A percentile compares a stretch with the other conserved stretches of the same genome.
Evolutionary conservation across 2,113 vertebrate genomes (phyloP).

Genomic region (Alligator sinensis): DNA sequence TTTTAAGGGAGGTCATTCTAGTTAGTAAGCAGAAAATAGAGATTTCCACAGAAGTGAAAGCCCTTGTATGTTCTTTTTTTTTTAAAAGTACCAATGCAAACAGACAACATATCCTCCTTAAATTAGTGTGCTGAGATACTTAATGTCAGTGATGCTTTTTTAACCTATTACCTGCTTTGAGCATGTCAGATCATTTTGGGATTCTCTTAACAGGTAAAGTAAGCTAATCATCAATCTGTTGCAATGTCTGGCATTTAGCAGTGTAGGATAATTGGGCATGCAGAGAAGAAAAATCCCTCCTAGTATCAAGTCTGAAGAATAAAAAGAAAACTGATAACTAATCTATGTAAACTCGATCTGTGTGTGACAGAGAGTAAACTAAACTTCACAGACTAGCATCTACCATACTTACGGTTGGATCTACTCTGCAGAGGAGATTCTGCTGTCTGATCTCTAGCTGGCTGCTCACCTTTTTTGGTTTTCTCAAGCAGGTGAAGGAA

Average conservation of each 20-base stretch:
- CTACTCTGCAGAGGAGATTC: not conserved
- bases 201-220: not conserved
- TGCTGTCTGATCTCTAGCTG: constrained; percentile 16
- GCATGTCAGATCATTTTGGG: not conserved
- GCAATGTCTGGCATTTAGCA: not conserved
- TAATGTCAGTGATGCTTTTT: not conserved
- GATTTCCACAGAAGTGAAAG: not conserved
- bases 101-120: not conserved
- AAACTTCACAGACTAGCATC: not conserved
- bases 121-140: not conserved
- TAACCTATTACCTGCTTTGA: not conserved
- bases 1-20: not conserved
- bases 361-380: constrained; percentile 28
- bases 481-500: constrained; percentile 71
- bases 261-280: not conserved
- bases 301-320: constrained; percentile 7
- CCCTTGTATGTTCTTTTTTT: not conserved
- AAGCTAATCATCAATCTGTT: not conserved
- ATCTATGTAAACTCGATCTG: not conserved
- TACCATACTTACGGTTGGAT: constrained; percentile 22
- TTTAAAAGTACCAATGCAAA: not conserved
- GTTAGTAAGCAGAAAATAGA: not conserved
- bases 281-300: constrained; percentile 5
- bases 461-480: constrained; percentile 74
- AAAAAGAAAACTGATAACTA: constrained; percentile 28